Conservation (phyloP, 2,113 vertebrate genomes). For the Hydrolagus affinis region DNA sequence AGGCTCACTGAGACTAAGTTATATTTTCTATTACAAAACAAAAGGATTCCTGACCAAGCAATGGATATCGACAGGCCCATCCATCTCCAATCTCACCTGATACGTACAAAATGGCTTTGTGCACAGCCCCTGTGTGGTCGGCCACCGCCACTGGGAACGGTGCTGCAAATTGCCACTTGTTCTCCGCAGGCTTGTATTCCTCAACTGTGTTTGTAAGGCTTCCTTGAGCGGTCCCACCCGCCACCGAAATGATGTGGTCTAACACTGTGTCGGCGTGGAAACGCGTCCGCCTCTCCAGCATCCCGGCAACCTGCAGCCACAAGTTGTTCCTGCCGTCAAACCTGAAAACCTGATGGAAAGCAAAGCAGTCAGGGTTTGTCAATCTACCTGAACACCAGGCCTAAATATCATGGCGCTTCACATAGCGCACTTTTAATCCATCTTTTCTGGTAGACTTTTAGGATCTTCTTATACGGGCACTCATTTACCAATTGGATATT, state of each 20-base stretch:
- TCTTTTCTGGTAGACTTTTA: too few species aligned
- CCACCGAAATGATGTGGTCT: slow-evolving; percentile 38
- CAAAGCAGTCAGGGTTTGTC: not conserved
- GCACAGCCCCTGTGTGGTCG: slow-evolving; percentile 43
- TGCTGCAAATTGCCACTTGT: slow-evolving; percentile 42
- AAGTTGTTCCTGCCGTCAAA: slow-evolving; percentile 40
- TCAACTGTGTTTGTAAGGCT: slow-evolving; percentile 40
- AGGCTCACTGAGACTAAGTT: not conserved
- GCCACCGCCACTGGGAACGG: slow-evolving; percentile 41
- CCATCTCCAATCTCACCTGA: slow-evolving; percentile 38
- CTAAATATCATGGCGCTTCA: too few species aligned
- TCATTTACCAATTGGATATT: too few species aligned
- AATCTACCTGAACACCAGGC: too few species aligned
- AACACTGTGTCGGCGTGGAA: slow-evolving; percentile 39
- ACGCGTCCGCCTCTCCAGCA: slow-evolving; percentile 41
- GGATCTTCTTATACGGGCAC: too few species aligned
- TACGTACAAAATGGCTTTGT: slow-evolving; percentile 47
- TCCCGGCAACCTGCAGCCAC: slow-evolving; percentile 46
- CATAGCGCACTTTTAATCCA: too few species aligned
- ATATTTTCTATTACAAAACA: not conserved
- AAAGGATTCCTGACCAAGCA: too few species aligned
- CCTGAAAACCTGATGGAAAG: slow-evolving; percentile 42
- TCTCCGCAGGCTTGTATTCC: slow-evolving; percentile 38
- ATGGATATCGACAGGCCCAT: not conserved
- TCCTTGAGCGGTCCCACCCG: slow-evolving; percentile 43